Conservation (phyloP, 2,888 invertebrate species). For the Clistopyga incitator region DNA sequence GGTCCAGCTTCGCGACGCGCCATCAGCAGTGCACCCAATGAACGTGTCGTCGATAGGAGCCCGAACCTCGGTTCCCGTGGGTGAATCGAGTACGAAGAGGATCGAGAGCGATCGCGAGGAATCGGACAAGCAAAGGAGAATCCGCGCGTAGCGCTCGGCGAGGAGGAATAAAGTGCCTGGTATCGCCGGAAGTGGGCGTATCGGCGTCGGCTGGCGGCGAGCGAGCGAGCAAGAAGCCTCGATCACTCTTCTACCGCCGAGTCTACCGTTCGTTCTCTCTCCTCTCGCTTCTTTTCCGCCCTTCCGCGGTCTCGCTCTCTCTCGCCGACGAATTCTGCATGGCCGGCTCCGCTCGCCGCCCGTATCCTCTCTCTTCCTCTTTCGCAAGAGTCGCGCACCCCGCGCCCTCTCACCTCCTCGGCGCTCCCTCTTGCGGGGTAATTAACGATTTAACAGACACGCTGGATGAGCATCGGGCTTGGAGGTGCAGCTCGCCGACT, state of each 20-base stretch:
- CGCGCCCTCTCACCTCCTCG: slow-evolving; percentile 44
- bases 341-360: slow-evolving; percentile 36
- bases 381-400: slow-evolving; percentile 24
- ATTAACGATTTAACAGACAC: slow-evolving; percentile 82
- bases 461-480: slow-evolving; percentile 75
- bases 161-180: slow-evolving; percentile 69
- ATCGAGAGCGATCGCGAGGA: slow-evolving; percentile 12
- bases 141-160: slow-evolving; percentile 36
- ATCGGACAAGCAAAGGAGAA: slow-evolving; percentile 20
- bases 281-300: slow-evolving; percentile 30
- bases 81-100: not conserved
- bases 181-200: slow-evolving; percentile 82
- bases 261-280: slow-evolving; percentile 56
- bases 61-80: not conserved
- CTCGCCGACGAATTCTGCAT: not conserved
- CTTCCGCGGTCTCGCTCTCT: slow-evolving; percentile 50
- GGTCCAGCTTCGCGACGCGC: no score
- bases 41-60: not conserved
- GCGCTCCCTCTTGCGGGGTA: slow-evolving; percentile 69
- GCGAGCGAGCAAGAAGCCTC: slow-evolving; percentile 67
- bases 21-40: not conserved
- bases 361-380: not conserved
- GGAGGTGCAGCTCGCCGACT: slow-evolving; percentile 58
- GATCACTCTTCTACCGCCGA: slow-evolving; percentile 71
- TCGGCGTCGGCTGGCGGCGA: slow-evolving; percentile 72